Evolutionary conservation across 2,888 invertebrate genomes (phyloP).

Genomic region (Cyclophora albipunctata): DNA sequence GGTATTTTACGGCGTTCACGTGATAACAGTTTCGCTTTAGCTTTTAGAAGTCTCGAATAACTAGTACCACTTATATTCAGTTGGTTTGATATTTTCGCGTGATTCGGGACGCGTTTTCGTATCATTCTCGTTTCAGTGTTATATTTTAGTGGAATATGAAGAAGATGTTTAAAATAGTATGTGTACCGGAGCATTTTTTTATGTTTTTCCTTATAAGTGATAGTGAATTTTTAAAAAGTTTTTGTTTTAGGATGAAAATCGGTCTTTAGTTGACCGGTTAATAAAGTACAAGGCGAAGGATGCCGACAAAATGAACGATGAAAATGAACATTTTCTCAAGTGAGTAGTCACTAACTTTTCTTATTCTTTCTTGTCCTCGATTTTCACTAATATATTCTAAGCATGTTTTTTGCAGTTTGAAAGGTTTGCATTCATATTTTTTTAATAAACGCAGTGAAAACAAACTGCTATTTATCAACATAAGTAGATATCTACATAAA

Average conservation of each 20-base stretch:
- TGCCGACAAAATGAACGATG: conserved; percentile 97
- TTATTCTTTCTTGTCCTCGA: conserved; percentile 9
- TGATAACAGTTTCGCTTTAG: conserved; percentile 50
- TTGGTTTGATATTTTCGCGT: conserved; percentile 39
- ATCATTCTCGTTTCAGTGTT: background rate
- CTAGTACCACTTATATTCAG: conserved; percentile 41
- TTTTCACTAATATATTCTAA: conserved; percentile 18
- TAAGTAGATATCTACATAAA: too few species aligned
- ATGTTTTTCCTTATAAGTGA: too few species aligned
- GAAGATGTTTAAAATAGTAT: conserved; percentile 15
- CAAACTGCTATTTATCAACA: too few species aligned
- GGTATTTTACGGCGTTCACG: conserved; percentile 50
- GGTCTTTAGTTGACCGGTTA: conserved; percentile 87
- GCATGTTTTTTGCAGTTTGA: conserved; percentile 34
- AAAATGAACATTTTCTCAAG: conserved; percentile 95
- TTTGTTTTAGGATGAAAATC: conserved; percentile 86
- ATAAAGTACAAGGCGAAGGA: conserved; percentile 95
- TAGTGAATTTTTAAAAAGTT: conserved; percentile 22
- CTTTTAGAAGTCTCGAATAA: conserved; percentile 42
- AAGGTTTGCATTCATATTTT: conserved; percentile 18
- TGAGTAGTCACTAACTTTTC: conserved; percentile 60
- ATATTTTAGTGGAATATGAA: conserved; percentile 12
- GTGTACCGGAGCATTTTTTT: background rate
- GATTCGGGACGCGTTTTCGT: conserved; percentile 7
- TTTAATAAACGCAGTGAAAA: too few species aligned